These are phyloP conservation scores for Seira musarum DNA, from an alignment of 2,888 invertebrate species.

Conservation along the genomic window DNA sequence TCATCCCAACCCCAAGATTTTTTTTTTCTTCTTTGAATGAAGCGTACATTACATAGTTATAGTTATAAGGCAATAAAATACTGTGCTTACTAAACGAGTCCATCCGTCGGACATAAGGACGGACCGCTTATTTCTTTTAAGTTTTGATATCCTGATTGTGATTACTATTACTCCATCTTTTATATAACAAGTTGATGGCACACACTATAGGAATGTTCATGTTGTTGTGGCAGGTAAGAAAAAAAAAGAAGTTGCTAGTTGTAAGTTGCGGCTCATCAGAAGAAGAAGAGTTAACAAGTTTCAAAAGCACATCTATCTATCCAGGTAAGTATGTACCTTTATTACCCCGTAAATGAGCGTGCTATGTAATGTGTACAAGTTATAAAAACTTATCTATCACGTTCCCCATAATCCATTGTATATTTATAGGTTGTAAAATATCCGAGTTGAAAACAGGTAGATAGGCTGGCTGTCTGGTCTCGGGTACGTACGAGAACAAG, in stretches of 20 bases:
- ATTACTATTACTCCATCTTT: neutral
- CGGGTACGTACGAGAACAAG: neutral
- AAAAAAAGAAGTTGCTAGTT: too few relatives aligned
- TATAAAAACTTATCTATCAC: constrained; percentile 5
- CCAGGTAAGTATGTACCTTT: constrained; percentile 24
- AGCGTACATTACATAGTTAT: too few relatives aligned
- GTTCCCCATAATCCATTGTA: neutral
- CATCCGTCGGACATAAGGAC: neutral
- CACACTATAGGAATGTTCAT: neutral
- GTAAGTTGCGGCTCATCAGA: neutral
- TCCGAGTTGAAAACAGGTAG: neutral
- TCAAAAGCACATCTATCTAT: constrained; percentile 22
- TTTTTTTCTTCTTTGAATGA: neutral
- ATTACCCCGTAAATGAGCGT: constrained; percentile 50
- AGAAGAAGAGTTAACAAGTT: constrained; percentile 49
- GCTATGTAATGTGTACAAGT: constrained; percentile 23
- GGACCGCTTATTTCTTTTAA: neutral
- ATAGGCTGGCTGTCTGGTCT: neutral
- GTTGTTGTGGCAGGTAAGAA: neutral
- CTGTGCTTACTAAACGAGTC: neutral
- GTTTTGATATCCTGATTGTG: too few relatives aligned
- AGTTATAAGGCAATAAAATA: too few relatives aligned
- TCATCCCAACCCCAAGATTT: too few relatives aligned
- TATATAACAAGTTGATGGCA: neutral
- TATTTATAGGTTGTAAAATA: too few relatives aligned